phyloP scores from a whole-genome alignment of 2,888 invertebrate genomes.

The Myathropa florea region DNA sequence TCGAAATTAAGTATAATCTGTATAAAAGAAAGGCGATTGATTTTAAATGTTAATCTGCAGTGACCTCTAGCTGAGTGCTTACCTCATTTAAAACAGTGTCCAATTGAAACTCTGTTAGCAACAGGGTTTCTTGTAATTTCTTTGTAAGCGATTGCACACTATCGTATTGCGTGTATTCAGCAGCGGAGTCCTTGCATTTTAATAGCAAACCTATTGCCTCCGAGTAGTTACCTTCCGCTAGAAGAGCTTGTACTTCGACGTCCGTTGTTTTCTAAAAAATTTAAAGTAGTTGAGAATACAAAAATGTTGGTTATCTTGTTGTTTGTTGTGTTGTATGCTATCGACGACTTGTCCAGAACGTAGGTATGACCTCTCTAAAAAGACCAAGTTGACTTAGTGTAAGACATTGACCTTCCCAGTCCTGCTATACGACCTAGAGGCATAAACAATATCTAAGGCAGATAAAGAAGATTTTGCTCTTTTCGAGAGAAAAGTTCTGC shows the following conservation, averaged over 20 bases:
- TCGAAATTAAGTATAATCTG: constrained; percentile 86
- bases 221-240: constrained; percentile 92
- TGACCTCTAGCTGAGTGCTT: constrained; percentile 74
- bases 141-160: constrained; percentile 93
- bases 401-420: no score
- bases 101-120: constrained; percentile 94
- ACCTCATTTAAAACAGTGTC: constrained; percentile 92
- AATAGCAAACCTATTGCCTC: constrained; percentile 94
- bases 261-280: constrained; percentile 88
- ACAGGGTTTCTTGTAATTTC: constrained; percentile 94
- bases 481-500: no score
- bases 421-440: no score
- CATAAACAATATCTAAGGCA: no score
- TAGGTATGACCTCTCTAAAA: no score
- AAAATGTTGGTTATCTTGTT: no score
- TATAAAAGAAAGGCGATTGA: neutral
- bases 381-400: no score
- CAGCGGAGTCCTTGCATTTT: constrained; percentile 92
- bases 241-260: constrained; percentile 89
- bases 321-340: no score
- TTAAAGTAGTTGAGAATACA: no score
- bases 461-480: no score
- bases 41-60: neutral
- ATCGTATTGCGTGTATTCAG: constrained; percentile 92
- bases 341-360: no score